These are phyloP conservation scores for Pitangus sulphuratus DNA, from an alignment of 2,797 vertebrate species.

Conservation along the genomic window DNA sequence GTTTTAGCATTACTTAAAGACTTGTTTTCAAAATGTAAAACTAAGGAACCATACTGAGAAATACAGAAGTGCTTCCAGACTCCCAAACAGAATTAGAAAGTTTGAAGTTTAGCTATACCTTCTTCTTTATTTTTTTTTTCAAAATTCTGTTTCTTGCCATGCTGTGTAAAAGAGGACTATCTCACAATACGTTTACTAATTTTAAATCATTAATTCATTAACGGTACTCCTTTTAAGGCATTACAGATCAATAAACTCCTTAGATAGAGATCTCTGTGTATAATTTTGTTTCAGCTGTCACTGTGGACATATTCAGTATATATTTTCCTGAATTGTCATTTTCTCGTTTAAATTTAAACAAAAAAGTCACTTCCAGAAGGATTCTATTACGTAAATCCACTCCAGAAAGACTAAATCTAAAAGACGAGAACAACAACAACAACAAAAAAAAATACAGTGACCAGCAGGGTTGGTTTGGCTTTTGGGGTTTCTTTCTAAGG, in stretches of 20 bases:
- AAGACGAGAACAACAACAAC: not conserved
- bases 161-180: not conserved
- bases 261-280: not conserved
- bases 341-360: not conserved
- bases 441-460: too few relatives aligned
- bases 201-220: not conserved
- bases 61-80: not conserved
- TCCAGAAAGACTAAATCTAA: not conserved
- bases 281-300: not conserved
- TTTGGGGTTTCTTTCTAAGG: too few relatives aligned
- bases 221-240: slow-evolving; percentile 3
- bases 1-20: not conserved
- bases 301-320: not conserved
- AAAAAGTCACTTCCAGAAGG: not conserved
- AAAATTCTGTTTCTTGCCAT: not conserved
- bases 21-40: not conserved
- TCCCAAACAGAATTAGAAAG: not conserved
- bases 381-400: not conserved
- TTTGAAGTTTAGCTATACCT: not conserved
- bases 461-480: not conserved
- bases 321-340: not conserved
- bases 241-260: not conserved
- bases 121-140: not conserved
- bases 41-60: not conserved
- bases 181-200: not conserved